Percentiles rank a stretch among this genome's conserved stretches.
Conservation (phyloP, 2,888 invertebrate genomes). For the Tetheella fluctuosa region DNA sequence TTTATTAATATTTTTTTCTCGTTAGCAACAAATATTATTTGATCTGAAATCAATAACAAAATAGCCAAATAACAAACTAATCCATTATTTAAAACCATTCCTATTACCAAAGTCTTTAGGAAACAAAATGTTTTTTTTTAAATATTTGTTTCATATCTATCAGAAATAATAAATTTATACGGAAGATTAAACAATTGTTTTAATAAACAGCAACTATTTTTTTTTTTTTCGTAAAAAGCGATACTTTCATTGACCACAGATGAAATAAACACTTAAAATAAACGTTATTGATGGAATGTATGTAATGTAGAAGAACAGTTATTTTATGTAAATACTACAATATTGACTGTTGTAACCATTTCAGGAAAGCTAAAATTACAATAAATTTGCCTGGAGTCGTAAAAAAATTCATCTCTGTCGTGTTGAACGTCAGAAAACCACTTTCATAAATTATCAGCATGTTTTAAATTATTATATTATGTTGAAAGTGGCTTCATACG, state of each 20-base stretch:
- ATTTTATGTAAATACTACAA: not conserved
- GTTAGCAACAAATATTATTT: no score
- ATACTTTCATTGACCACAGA: not conserved
- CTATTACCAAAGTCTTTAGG: no score
- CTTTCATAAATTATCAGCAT: not conserved
- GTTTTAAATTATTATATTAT: not conserved
- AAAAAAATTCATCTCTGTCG: not conserved
- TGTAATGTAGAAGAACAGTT: not conserved
- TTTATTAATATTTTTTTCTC: no score
- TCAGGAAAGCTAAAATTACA: not conserved
- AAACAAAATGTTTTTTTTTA: no score
- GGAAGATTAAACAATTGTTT: not conserved
- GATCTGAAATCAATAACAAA: no score
- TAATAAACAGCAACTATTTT: not conserved
- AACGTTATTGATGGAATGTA: not conserved
- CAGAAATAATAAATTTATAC: no score
- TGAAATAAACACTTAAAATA: not conserved
- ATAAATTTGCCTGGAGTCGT: not conserved
- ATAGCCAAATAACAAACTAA: no score
- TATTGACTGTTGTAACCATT: not conserved
- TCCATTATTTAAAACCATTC: no score
- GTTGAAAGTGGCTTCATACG: not conserved
- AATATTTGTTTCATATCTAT: no score
- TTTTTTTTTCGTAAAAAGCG: no score
- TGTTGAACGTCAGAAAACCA: slow-evolving; percentile 1